These are phyloP conservation scores for Ceramica pisi DNA, from an alignment of 2,888 invertebrate species.

Conservation along the genomic window DNA sequence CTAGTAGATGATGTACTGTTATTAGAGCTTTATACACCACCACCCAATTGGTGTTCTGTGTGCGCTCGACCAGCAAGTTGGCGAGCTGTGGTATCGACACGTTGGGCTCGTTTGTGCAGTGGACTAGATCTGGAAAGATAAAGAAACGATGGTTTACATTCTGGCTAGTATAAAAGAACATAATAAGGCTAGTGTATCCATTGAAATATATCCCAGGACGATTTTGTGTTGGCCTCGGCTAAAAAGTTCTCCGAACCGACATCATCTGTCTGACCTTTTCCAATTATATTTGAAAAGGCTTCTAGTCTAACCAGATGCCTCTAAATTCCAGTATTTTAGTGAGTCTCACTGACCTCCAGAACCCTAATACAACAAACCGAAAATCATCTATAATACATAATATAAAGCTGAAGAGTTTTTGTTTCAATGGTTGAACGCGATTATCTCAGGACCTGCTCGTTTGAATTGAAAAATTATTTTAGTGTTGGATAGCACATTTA, in stretches of 20 bases:
- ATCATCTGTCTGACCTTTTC: no score
- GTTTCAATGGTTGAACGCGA: no score
- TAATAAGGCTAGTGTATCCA: not conserved
- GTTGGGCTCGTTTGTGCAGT: constrained; percentile 99
- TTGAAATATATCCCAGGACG: not conserved
- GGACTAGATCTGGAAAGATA: constrained; percentile 97
- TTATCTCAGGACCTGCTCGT: no score
- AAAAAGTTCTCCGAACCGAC: no score
- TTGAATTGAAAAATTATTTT: no score
- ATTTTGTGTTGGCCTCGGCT: not conserved
- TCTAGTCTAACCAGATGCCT: no score
- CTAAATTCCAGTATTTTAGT: not conserved
- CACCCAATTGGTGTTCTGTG: constrained; percentile 99
- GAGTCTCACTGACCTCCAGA: not conserved
- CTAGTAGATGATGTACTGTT: constrained; percentile 99
- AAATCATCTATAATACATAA: no score
- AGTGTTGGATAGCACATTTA: no score
- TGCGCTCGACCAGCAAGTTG: constrained; percentile 99
- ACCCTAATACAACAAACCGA: not conserved
- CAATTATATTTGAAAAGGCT: no score
- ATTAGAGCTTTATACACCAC: constrained; percentile 99
- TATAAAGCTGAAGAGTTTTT: no score
- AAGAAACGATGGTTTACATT: not conserved
- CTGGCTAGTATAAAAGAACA: not conserved
- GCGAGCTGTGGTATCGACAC: constrained; percentile 99